Conservation (phyloP, 1,140 invertebrate species). For the Ceratosolen solmsi region DNA sequence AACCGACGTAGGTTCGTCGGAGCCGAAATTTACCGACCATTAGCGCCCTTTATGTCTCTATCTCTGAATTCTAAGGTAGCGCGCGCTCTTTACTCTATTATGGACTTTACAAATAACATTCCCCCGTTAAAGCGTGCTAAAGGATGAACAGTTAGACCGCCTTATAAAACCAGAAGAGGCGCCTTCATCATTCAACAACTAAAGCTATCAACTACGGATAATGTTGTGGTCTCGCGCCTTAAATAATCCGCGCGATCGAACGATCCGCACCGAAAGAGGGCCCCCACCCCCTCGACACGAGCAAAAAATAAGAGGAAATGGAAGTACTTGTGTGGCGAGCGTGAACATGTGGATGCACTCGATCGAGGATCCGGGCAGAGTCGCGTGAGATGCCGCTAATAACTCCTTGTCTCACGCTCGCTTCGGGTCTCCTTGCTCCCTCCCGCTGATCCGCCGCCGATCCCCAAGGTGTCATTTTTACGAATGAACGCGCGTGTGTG, state of each 20-base stretch:
- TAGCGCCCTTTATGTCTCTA: too few species aligned
- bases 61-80: background rate
- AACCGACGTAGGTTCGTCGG: too few species aligned
- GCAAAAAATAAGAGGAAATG: slow-evolving; percentile 34
- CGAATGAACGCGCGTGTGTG: slow-evolving; percentile 16
- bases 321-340: slow-evolving; percentile 41
- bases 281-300: too few species aligned
- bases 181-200: too few species aligned
- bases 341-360: slow-evolving; percentile 59
- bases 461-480: slow-evolving; percentile 45
- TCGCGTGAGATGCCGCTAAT: slow-evolving; percentile 39
- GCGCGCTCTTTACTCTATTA: background rate
- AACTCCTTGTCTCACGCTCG: slow-evolving; percentile 47
- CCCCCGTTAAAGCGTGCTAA: too few species aligned
- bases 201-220: background rate
- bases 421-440: background rate
- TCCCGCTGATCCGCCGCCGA: background rate
- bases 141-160: too few species aligned
- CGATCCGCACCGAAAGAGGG: too few species aligned
- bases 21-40: too few species aligned
- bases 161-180: too few species aligned
- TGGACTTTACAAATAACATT: background rate
- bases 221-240: background rate
- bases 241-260: too few species aligned
- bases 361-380: slow-evolving; percentile 37